Evolutionary conservation across 2,888 invertebrate species (phyloP).

Genomic region (Protodeltote pygarga): DNA sequence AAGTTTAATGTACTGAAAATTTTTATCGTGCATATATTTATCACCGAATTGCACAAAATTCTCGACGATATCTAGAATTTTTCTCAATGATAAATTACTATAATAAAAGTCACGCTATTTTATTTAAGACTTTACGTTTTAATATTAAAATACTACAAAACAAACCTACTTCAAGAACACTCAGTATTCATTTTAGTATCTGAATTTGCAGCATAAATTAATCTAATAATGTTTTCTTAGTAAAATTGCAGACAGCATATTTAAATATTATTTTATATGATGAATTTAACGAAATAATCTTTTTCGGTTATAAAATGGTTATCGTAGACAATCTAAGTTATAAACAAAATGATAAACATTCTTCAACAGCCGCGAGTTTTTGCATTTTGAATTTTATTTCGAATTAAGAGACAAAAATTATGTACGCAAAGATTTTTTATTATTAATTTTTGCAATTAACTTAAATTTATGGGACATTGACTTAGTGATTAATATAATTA

Average conservation of each 20-base stretch:
- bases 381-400: slow-evolving; percentile 35
- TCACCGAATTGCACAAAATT: too few species aligned
- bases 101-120: too few species aligned
- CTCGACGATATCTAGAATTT: too few species aligned
- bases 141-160: too few species aligned
- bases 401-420: slow-evolving; percentile 10
- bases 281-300: slow-evolving; percentile 4
- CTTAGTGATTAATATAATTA: background rate
- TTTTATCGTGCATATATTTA: too few species aligned
- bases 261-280: too few species aligned
- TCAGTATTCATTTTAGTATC: too few species aligned
- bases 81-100: too few species aligned
- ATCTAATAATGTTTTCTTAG: background rate
- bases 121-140: too few species aligned
- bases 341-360: slow-evolving; percentile 11
- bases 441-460: slow-evolving; percentile 7
- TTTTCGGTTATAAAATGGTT: slow-evolving; percentile 18
- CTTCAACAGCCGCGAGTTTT: slow-evolving; percentile 5
- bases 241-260: background rate
- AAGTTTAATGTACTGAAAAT: too few species aligned
- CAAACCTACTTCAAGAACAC: too few species aligned
- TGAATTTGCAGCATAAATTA: too few species aligned
- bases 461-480: slow-evolving; percentile 19
- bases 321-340: slow-evolving; percentile 17
- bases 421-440: slow-evolving; percentile 14